Conservation (phyloP, 2,113 vertebrate genomes). For the Noturus placidus region DNA sequence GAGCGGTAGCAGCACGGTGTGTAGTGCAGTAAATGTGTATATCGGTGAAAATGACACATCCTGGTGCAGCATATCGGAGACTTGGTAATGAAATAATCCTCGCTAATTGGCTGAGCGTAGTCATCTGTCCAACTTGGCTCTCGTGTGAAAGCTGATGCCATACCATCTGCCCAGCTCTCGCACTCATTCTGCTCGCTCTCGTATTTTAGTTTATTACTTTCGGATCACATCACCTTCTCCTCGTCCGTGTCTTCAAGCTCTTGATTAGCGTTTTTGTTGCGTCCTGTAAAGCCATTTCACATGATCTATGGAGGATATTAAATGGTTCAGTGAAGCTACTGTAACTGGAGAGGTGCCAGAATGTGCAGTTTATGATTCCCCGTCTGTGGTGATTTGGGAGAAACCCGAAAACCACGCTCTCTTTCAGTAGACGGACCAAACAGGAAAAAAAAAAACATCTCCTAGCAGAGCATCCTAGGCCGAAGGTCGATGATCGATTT, state of each 20-base stretch:
- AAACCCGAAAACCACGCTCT: too few relatives aligned
- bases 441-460: background rate
- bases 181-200: background rate
- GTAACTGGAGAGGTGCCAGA: background rate
- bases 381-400: background rate
- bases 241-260: background rate
- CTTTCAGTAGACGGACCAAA: too few relatives aligned
- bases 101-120: background rate
- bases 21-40: background rate
- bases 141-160: background rate
- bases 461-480: too few relatives aligned
- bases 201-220: background rate
- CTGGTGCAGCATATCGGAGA: background rate
- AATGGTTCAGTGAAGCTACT: background rate
- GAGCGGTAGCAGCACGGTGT: background rate
- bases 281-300: background rate
- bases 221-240: background rate
- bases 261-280: background rate
- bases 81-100: constrained; percentile 12
- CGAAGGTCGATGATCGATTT: too few relatives aligned
- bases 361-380: background rate
- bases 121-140: constrained; percentile 37
- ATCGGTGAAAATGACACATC: background rate
- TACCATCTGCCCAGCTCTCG: constrained; percentile 39
- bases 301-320: background rate